A percentile compares a stretch with the other conserved stretches of the same genome.
Conservation (phyloP, 2,888 invertebrate genomes). For the Calephelis perditalis region DNA sequence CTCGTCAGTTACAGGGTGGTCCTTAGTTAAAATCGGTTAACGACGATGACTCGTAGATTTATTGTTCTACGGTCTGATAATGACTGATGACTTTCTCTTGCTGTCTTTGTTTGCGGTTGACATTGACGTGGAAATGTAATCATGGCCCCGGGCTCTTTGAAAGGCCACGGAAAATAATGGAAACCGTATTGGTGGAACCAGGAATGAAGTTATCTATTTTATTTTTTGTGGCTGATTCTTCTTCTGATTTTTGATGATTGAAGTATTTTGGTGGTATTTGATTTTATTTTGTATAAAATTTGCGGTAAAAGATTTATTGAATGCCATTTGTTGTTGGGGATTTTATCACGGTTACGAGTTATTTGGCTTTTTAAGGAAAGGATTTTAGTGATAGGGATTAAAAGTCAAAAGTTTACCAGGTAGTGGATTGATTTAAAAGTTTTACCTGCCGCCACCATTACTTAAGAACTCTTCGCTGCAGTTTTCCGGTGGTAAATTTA, state of each 20-base stretch:
- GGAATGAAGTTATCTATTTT: conserved; percentile 18
- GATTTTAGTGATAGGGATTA: no score
- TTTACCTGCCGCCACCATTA: no score
- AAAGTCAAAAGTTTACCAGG: no score
- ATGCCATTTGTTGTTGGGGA: no score
- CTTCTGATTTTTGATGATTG: no score
- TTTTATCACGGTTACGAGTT: no score
- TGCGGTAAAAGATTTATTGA: no score
- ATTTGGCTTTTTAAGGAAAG: no score
- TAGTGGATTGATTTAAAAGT: no score
- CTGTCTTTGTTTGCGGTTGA: conserved; percentile 68
- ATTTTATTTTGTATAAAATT: background rate
- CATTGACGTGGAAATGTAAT: conserved; percentile 71
- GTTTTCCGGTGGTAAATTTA: no score
- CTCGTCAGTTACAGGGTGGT: conserved; percentile 27
- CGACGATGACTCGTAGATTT: conserved; percentile 66
- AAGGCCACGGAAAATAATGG: conserved; percentile 32
- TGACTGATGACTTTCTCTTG: conserved; percentile 69
- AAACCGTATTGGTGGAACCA: conserved; percentile 30
- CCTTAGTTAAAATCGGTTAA: conserved; percentile 61
- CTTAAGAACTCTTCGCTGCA: no score
- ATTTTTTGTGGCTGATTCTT: conserved; percentile 1
- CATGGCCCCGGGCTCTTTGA: conserved; percentile 41
- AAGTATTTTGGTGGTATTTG: background rate
- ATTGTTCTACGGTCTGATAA: conserved; percentile 71